Evolutionary conservation across 2,797 vertebrate species (phyloP).

Genomic region (Serranus cabrilla): DNA sequence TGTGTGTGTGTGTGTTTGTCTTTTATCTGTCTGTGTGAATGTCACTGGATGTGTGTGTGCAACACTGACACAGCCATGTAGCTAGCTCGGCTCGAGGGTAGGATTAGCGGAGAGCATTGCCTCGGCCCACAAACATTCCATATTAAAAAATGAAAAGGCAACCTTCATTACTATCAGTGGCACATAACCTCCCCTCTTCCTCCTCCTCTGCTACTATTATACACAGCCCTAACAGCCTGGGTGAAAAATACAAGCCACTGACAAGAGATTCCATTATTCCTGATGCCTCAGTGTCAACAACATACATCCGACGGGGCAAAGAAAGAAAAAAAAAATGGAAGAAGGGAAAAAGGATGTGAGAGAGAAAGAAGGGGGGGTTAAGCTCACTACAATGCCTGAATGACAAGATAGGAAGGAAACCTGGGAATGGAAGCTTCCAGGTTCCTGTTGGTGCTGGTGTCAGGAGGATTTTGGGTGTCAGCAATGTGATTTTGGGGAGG

Average conservation of each 20-base stretch:
- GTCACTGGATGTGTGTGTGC: constrained; percentile 59
- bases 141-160: constrained; percentile 87
- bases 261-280: constrained; percentile 86
- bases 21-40: constrained; percentile 75
- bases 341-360: constrained; percentile 59
- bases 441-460: constrained; percentile 61
- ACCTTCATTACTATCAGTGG: constrained; percentile 88
- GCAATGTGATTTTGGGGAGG: constrained; percentile 44
- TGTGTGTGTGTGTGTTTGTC: constrained; percentile 50
- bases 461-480: constrained; percentile 59
- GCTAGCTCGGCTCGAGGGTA: constrained; percentile 83
- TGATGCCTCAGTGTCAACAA: constrained; percentile 83
- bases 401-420: constrained; percentile 76
- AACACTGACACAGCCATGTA: constrained; percentile 81
- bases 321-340: constrained; percentile 65
- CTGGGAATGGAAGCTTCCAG: constrained; percentile 64
- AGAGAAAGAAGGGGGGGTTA: constrained; percentile 68
- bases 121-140: constrained; percentile 86
- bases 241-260: constrained; percentile 81
- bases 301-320: constrained; percentile 77
- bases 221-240: constrained; percentile 78
- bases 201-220: constrained; percentile 78
- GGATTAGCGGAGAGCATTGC: constrained; percentile 85
- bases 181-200: constrained; percentile 81
- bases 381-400: constrained; percentile 78